Evolutionary conservation across 2,797 vertebrate genomes (phyloP), one percentile per base, ranked within the genome.

Genomic region (Antennarius maculatus): DNA sequence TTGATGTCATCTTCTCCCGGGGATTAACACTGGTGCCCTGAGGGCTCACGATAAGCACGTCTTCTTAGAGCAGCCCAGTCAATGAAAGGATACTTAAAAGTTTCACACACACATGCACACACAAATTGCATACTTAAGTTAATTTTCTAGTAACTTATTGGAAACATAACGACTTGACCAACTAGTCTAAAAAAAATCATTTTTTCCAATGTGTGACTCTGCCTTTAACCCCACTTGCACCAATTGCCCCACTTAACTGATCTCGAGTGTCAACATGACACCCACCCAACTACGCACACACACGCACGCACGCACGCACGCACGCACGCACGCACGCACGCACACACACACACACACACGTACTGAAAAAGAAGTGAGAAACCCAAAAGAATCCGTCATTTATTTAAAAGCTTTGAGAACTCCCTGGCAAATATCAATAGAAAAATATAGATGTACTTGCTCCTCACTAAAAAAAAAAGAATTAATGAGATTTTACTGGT

Each of bases 1-100:
- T 90, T 90, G 88, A 89, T 90, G 86, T 80, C 81, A 87, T 89
- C 79, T 87, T 86, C 85, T 86, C 81, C 66, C 5, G 3, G 66
- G 86, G 89, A 91, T 90, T 88, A 91, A 80, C 78, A 79, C 13
- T 3, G 62, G 29, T 74, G 76, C 78, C 86, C 80, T 28, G 69
- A 79, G 81, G 79, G 63, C 63, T 47, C 5, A 39, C 6, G 81
- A 90, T 89, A 88, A 90, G 82, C 68, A 57, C 15, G 27, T 61
- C 64, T 78, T 83, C 80, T 83, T 51, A 78, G 78, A 90, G 83
- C 69, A 74, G 68, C 71, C 49, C 59, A 72, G 81, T 80, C 83
- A 74, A 87, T 87, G 71, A 80, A 82, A 84, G 61, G 67, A 75
- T 85, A 58, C 80, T 77, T 84, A 64, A 79, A 79, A 80, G 70